These are phyloP conservation scores for Apamea crenata DNA, from an alignment of 2,888 invertebrate species.

Conservation along the genomic window DNA sequence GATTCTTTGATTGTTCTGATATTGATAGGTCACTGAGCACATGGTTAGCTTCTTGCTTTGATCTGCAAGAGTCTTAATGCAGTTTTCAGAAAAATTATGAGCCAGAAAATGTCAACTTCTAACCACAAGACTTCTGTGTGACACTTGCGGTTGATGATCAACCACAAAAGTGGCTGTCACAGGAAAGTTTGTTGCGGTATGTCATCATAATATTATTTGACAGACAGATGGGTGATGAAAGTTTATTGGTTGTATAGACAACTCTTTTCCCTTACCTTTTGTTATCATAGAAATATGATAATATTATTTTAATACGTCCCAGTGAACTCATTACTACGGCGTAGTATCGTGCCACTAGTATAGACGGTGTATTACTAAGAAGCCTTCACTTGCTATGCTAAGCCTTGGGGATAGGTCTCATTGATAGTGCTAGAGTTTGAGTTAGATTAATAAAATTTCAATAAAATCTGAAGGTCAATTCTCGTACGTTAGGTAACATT, in stretches of 20 bases:
- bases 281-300: conserved; percentile 7
- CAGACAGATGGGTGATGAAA: neutral
- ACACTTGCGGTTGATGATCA: neutral
- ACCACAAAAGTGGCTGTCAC: neutral
- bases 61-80: neutral
- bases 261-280: neutral
- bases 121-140: neutral
- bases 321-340: conserved; percentile 18
- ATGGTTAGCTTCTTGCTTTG: neutral
- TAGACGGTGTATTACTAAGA: conserved; percentile 22
- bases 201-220: neutral
- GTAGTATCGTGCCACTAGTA: conserved; percentile 12
- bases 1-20: conserved; percentile 18
- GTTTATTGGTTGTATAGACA: neutral
- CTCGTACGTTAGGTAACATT: no score
- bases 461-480: no score
- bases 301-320: conserved; percentile 22
- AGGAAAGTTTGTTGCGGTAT: neutral
- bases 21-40: neutral
- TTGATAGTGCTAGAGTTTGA: neutral
- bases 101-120: neutral
- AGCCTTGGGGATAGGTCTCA: conserved; percentile 1
- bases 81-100: neutral
- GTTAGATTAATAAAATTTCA: neutral
- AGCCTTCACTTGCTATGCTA: conserved; percentile 30